phyloP scores from a whole-genome alignment of 2,797 vertebrate genomes.

The Acrossocheilus wenchowensis region DNA sequence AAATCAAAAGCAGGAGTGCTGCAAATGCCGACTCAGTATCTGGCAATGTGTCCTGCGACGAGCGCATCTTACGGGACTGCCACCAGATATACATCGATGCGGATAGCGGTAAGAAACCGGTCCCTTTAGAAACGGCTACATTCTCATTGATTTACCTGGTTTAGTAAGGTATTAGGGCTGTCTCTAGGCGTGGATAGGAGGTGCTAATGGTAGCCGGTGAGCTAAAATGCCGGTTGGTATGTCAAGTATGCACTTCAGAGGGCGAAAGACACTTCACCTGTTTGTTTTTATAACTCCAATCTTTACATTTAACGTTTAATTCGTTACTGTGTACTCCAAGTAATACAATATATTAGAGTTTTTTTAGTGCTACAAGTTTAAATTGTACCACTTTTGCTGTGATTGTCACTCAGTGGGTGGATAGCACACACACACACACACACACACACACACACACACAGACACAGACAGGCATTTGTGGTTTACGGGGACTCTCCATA shows the following conservation, averaged over 20 bases:
- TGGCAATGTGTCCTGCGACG: conserved; percentile 78
- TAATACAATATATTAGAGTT: neutral
- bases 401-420: neutral
- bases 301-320: neutral
- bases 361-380: neutral
- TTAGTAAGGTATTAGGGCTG: neutral
- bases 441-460: neutral
- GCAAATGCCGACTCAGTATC: conserved; percentile 78
- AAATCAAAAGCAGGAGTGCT: conserved; percentile 78
- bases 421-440: too few relatives aligned
- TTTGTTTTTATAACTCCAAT: neutral
- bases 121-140: neutral
- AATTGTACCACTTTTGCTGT: neutral
- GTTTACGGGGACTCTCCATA: too few relatives aligned
- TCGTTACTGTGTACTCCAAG: neutral
- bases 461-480: too few relatives aligned
- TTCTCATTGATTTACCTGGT: neutral
- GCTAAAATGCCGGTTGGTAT: conserved; percentile 28
- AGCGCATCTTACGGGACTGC: conserved; percentile 84
- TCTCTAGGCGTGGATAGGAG: neutral
- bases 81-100: conserved; percentile 81
- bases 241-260: neutral
- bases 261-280: neutral
- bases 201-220: conserved; percentile 11
- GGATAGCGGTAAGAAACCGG: conserved; percentile 69